phyloP scores from a whole-genome alignment of 2,888 invertebrate species.

The Cephus runcator region DNA sequence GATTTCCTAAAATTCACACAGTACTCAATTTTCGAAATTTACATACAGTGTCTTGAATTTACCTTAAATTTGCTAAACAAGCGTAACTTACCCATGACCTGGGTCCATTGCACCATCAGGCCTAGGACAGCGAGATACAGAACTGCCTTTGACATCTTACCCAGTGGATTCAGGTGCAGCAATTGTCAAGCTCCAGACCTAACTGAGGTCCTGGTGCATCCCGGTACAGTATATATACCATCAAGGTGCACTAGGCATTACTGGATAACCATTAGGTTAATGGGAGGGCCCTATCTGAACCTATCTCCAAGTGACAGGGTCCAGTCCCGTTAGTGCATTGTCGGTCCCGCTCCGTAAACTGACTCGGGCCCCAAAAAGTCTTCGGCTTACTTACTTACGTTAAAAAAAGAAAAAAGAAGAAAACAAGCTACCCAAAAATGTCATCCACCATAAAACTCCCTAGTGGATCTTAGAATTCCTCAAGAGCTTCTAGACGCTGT shows the following conservation, averaged over 20 bases:
- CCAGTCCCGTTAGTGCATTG: constrained; percentile 16
- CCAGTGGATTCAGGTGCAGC: not conserved
- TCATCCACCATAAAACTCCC: not conserved
- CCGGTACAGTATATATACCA: constrained; percentile 13
- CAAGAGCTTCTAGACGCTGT: not conserved
- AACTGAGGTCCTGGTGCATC: constrained; percentile 7
- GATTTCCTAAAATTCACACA: not conserved
- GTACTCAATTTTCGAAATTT: not conserved
- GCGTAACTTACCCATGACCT: constrained; percentile 2
- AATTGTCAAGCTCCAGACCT: not conserved
- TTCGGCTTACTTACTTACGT: not conserved
- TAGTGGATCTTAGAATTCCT: not conserved
- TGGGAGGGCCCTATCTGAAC: constrained; percentile 20
- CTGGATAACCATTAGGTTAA: constrained; percentile 23
- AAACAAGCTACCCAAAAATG: not conserved
- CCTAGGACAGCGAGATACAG: constrained; percentile 1
- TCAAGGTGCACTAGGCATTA: constrained; percentile 4
- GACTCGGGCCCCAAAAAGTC: not conserved
- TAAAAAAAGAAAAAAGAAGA: not conserved
- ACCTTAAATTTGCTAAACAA: not conserved
- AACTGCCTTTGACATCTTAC: not conserved
- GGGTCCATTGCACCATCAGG: not conserved
- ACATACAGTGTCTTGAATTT: not conserved
- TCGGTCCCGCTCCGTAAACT: not conserved
- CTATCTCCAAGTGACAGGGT: constrained; percentile 19